phyloP scores from a whole-genome alignment of 1,140 invertebrate species.

The Planococcus citri region DNA sequence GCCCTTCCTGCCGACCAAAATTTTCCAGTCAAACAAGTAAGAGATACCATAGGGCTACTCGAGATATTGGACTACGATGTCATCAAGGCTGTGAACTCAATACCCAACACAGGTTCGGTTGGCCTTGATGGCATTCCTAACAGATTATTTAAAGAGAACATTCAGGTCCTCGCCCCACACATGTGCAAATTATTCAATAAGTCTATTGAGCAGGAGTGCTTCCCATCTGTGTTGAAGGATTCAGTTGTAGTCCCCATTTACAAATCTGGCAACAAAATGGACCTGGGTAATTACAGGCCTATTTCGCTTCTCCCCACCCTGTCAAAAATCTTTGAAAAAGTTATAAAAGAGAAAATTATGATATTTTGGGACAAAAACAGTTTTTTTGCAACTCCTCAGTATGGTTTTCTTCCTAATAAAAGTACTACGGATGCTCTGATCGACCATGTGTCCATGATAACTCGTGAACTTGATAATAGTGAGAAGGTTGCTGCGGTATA shows the following conservation, averaged over 20 bases:
- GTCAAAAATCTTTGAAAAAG: conserved; percentile 31
- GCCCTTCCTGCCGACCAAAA: not conserved
- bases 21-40: not conserved
- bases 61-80: not conserved
- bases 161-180: not conserved
- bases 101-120: not conserved
- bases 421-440: not conserved
- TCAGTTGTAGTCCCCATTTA: conserved; percentile 28
- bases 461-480: not conserved
- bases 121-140: not conserved
- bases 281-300: conserved; percentile 30
- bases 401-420: conserved; percentile 25
- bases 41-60: not conserved
- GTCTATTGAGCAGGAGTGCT: not conserved
- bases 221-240: conserved; percentile 28
- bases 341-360: conserved; percentile 27
- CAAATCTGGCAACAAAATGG: conserved; percentile 29
- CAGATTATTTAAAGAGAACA: not conserved
- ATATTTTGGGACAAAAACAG: not conserved
- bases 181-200: conserved; percentile 21
- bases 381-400: conserved; percentile 12
- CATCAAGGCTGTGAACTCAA: not conserved
- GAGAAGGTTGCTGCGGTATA: conserved; percentile 18
- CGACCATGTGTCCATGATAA: not conserved
- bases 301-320: conserved; percentile 28